Conservation (phyloP, 2,888 invertebrate genomes). For the Elysia crispata region DNA sequence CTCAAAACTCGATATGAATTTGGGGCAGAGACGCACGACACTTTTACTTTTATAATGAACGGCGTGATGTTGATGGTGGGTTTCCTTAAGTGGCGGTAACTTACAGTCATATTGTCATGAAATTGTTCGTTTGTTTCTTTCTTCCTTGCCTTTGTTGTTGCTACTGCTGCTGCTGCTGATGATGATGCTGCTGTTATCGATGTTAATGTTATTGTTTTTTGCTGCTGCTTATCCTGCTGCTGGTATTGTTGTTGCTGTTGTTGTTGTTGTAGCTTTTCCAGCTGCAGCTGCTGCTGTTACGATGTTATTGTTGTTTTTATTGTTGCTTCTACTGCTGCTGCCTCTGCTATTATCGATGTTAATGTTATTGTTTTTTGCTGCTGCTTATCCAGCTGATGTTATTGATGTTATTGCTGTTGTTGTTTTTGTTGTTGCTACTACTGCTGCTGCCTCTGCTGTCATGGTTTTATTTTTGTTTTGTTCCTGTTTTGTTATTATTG, state of each 20-base stretch:
- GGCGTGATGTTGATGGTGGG: constrained; percentile 27
- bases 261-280: constrained; percentile 64
- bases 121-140: neutral
- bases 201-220: too few species aligned
- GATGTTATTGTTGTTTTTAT: constrained; percentile 40
- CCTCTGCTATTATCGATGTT: neutral
- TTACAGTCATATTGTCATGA: neutral
- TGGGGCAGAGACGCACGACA: neutral
- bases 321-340: neutral
- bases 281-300: constrained; percentile 67
- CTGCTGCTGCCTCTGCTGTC: constrained; percentile 66
- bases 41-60: constrained; percentile 29
- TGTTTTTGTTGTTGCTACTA: constrained; percentile 67
- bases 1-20: neutral
- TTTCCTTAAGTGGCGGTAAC: neutral
- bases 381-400: neutral
- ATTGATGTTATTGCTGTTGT: constrained; percentile 17
- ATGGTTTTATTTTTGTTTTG: constrained; percentile 51
- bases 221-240: neutral
- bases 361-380: too few species aligned
- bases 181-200: neutral
- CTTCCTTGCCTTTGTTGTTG: too few species aligned
- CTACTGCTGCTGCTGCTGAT: neutral
- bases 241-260: neutral
- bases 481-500: too few species aligned